Percentiles rank a stretch among this genome's conserved stretches.
phyloP scores from a whole-genome alignment of 2,113 vertebrate genomes.

The Aramus guarauna region DNA sequence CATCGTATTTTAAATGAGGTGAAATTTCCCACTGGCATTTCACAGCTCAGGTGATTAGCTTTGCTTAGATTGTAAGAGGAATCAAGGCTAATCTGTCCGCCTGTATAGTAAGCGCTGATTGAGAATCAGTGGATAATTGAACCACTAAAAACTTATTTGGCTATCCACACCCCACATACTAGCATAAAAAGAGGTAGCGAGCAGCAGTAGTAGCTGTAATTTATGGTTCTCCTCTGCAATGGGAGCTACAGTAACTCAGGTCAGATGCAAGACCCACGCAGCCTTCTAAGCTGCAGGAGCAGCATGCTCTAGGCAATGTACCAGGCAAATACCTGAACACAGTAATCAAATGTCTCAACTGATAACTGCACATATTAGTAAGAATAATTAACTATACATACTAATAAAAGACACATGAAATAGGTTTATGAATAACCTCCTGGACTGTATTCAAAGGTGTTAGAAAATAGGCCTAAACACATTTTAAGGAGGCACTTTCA shows the following conservation, averaged over 20 bases:
- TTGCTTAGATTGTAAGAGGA: not conserved
- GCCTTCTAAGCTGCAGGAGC: not conserved
- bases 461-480: not conserved
- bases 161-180: not conserved
- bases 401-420: not conserved
- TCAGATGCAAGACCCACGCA: not conserved
- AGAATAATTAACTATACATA: not conserved
- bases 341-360: not conserved
- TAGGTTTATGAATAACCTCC: not conserved
- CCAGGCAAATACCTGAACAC: not conserved
- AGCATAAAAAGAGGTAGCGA: not conserved
- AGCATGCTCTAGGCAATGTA: not conserved
- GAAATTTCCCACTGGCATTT: not conserved
- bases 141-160: not conserved
- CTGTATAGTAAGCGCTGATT: not conserved
- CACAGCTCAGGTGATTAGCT: not conserved
- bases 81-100: accelerated
- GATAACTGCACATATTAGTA: not conserved
- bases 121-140: not conserved
- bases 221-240: not conserved
- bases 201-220: not conserved
- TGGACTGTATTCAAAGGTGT: not conserved
- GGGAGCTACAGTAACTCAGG: not conserved
- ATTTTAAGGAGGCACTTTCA: not conserved
- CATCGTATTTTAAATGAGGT: not conserved